Evolutionary conservation across 1,140 invertebrate genomes (phyloP), one percentile per base, ranked within the genome.

Genomic region (Xylocopa sonorina): DNA sequence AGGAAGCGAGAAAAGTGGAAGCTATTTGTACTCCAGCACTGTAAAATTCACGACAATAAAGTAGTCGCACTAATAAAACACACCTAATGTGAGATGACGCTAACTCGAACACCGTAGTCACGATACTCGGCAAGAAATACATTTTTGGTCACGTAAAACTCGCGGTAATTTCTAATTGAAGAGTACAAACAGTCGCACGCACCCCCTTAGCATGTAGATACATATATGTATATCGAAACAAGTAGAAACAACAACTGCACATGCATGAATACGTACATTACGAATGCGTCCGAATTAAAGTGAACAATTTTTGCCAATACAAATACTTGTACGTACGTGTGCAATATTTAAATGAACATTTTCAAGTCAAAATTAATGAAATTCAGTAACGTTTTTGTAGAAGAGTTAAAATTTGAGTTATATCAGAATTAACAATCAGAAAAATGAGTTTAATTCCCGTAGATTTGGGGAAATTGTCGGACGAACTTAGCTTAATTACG

Each of bases 131-230:
- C 76, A 60, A 71, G 29, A 83, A 74, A 32, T 18, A 18, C 71
- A 83, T 43, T 55, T 51, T 50, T 69, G 32, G 34, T 43, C 82
- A 85, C 63, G 57, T 27, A 58, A 57, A 73, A 7, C 68, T 14
- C 14, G 58, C 24, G 51, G 41, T 75, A 83, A 80, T 80, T 80
- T 27, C 32, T 68, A 83, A 83, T 76, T 73, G 77, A 75, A 81
- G 41, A 48, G 55, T 80, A 46, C 12, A 50, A 38, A n/a, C 69
- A 55, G 51, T 78, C 78, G 63, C 84, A 84, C 74, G 83, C 66
- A 84, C 67, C 3, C 38, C n/a, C n/a, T n/a, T n/a, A n/a, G n/a
- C n/a, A n/a, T n/a, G n/a, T n/a, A n/a, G 9, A 9, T 38, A 38
- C 43, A 24, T 74, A 81, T 18, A 46, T 46, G 69, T 48, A 29